These are phyloP conservation scores for Anneissia japonica DNA, from an alignment of 35 echinoderm and acorn worm genomes.

Conservation along the genomic window DNA sequence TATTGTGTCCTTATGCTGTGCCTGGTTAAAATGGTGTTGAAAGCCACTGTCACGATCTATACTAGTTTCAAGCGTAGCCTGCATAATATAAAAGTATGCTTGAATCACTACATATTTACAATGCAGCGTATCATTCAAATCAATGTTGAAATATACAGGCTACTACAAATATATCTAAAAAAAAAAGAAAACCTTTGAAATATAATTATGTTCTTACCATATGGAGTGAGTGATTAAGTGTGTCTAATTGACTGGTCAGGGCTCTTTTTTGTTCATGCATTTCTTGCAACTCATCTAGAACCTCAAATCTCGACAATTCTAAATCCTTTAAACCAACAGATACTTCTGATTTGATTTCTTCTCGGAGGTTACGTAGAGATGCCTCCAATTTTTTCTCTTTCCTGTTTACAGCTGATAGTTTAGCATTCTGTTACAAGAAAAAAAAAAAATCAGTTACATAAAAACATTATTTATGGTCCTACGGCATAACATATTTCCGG, in stretches of 20 bases:
- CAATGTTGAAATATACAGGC: too few relatives aligned
- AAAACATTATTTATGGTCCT: too few relatives aligned
- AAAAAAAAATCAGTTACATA: neutral
- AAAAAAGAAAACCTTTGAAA: too few relatives aligned
- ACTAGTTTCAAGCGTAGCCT: slow-evolving; percentile 21
- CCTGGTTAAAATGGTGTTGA: neutral
- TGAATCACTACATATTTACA: neutral
- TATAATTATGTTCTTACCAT: slow-evolving; percentile 30
- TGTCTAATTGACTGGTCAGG: slow-evolving; percentile 32
- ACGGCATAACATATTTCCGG: too few relatives aligned
- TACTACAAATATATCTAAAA: too few relatives aligned
- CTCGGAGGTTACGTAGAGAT: slow-evolving; percentile 23
- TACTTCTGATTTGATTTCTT: slow-evolving; percentile 40
- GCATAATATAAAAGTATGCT: neutral
- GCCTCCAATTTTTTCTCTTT: slow-evolving; percentile 30
- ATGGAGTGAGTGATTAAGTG: slow-evolving; percentile 29
- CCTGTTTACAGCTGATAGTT: slow-evolving; percentile 11
- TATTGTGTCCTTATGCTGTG: slow-evolving; percentile 17
- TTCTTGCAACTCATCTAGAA: slow-evolving; percentile 59
- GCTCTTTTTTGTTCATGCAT: slow-evolving; percentile 54
- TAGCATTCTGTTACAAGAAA: slow-evolving; percentile 8
- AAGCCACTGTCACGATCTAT: slow-evolving; percentile 8
- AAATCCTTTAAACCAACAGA: slow-evolving; percentile 32
- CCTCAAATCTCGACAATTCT: slow-evolving; percentile 54
- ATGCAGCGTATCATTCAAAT: too few relatives aligned